A percentile compares a stretch with the other conserved stretches of the same genome.
Evolutionary conservation across 1,140 invertebrate genomes (phyloP).

Genomic region (Bombus superbus): DNA sequence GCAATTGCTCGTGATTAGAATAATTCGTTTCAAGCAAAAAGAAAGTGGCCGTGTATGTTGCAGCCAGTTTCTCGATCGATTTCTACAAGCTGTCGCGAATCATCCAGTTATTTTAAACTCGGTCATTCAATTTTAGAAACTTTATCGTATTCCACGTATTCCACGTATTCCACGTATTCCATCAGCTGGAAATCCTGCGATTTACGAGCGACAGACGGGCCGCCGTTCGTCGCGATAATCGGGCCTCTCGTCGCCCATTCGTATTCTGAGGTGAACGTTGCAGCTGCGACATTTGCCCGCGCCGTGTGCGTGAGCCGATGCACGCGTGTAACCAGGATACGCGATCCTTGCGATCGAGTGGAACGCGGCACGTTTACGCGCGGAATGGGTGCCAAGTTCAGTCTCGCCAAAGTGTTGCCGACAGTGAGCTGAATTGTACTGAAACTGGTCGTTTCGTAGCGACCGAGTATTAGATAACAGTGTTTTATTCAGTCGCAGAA

Average conservation of each 20-base stretch:
- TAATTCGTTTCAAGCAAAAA: slow-evolving; percentile 20
- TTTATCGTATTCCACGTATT: background rate
- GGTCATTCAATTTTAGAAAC: background rate
- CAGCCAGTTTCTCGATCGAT: background rate
- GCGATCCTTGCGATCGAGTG: slow-evolving; percentile 41
- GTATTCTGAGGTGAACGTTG: background rate
- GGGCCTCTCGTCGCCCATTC: background rate
- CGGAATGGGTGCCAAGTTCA: slow-evolving; percentile 63
- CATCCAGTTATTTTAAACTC: background rate
- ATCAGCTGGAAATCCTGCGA: background rate
- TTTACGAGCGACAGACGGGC: background rate
- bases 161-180: background rate
- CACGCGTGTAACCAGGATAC: slow-evolving; percentile 50
- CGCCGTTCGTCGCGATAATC: background rate
- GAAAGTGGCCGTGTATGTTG: background rate
- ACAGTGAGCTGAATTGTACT: background rate
- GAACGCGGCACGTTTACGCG: slow-evolving; percentile 32
- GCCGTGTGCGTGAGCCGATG: background rate
- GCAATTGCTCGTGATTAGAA: slow-evolving; percentile 4
- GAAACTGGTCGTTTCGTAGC: background rate
- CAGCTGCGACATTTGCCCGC: slow-evolving; percentile 30
- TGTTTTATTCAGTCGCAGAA: too few species aligned
- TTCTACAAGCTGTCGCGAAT: background rate
- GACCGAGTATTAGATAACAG: background rate
- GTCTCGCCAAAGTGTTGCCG: slow-evolving; percentile 23